A percentile compares a stretch with the other conserved stretches of the same genome.
These are phyloP conservation scores for Drosophila setosimentum DNA, from an alignment of 2,888 invertebrate genomes.

Conservation along the genomic window DNA sequence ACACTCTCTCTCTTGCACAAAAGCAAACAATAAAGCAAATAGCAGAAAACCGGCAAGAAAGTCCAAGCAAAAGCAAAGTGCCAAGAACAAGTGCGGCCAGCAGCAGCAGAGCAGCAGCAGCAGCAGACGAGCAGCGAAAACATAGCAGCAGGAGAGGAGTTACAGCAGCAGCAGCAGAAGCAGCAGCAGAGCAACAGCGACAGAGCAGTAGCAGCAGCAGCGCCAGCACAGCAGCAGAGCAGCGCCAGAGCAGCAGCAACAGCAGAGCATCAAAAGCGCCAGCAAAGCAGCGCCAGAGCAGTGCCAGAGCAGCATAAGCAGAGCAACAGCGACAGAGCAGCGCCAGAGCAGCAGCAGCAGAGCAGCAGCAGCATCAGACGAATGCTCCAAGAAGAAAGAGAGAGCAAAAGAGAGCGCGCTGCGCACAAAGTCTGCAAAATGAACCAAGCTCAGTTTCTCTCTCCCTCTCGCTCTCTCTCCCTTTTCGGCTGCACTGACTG, in stretches of 20 bases:
- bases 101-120: slow-evolving; percentile 6
- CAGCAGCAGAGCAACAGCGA: no score
- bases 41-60: slow-evolving; percentile 74
- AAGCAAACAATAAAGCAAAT: slow-evolving; percentile 73
- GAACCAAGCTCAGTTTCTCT: background rate
- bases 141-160: background rate
- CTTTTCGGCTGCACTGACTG: slow-evolving; percentile 1
- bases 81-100: slow-evolving; percentile 68
- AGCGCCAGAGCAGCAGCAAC: background rate
- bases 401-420: slow-evolving; percentile 22
- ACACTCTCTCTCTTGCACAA: slow-evolving; percentile 10
- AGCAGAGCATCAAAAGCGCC: background rate
- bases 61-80: slow-evolving; percentile 58
- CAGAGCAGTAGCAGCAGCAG: slow-evolving; percentile 52
- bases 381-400: slow-evolving; percentile 5
- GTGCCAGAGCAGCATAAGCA: slow-evolving; percentile 1
- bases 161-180: background rate
- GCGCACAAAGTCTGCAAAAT: slow-evolving; percentile 54
- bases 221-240: slow-evolving; percentile 2
- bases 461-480: background rate
- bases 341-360: background rate
- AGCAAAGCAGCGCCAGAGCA: no score
- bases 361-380: background rate
- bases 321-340: background rate
- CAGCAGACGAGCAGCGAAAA: background rate